A percentile compares a stretch with the other conserved stretches of the same genome.
These are phyloP conservation scores for Tonatia bakeri DNA, from an alignment of 2,113 vertebrate species.

Conservation along the genomic window DNA sequence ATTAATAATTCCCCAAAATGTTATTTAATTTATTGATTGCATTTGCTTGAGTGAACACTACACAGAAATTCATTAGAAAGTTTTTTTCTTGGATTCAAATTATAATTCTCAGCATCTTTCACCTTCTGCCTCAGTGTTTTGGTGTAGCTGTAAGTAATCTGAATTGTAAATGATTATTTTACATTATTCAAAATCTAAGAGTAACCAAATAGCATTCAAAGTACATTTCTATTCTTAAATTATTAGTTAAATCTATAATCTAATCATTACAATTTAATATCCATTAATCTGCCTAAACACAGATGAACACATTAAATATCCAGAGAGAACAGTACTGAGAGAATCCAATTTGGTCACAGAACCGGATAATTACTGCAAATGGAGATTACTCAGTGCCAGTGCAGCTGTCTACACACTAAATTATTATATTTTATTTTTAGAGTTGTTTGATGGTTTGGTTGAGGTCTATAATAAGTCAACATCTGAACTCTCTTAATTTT, in stretches of 20 bases:
- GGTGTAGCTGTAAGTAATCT: not conserved
- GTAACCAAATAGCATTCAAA: constrained; percentile 28
- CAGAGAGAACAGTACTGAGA: not conserved
- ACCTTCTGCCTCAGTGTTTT: not conserved
- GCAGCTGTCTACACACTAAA: constrained; percentile 26
- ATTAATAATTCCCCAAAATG: not conserved
- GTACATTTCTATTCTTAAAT: constrained; percentile 21
- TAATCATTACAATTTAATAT: constrained; percentile 39
- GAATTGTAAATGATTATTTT: constrained; percentile 43
- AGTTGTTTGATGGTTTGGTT: constrained; percentile 10
- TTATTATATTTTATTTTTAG: constrained; percentile 52
- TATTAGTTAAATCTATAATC: constrained; percentile 26
- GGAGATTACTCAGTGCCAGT: not conserved
- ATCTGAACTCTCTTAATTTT: constrained; percentile 40
- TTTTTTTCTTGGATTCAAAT: constrained; percentile 18
- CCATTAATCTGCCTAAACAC: constrained; percentile 38
- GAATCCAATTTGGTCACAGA: constrained; percentile 43
- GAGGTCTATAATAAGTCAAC: not conserved
- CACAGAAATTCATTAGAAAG: not conserved
- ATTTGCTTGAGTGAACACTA: not conserved
- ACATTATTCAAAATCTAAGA: constrained; percentile 21
- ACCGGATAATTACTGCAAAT: constrained; percentile 20
- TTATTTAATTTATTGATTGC: constrained; percentile 4
- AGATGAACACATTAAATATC: constrained; percentile 34
- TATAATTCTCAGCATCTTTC: not conserved